Percentiles rank a stretch among this genome's conserved stretches.
phyloP scores from a whole-genome alignment of 1,140 invertebrate species.

The Atta texana region DNA sequence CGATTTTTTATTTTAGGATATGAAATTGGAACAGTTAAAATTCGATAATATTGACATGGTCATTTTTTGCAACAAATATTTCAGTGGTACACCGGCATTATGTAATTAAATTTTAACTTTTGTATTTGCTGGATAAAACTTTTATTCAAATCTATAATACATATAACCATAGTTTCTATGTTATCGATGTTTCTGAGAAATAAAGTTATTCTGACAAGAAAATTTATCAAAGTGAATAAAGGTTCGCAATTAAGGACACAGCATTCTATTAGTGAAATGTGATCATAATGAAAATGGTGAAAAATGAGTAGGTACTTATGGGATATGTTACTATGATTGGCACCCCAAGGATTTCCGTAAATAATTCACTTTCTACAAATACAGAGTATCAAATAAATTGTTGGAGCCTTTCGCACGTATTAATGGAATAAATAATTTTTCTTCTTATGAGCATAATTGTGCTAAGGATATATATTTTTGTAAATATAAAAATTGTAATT shows the following conservation, averaged over 20 bases:
- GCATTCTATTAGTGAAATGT: background rate
- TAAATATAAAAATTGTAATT: background rate
- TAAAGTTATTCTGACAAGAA: background rate
- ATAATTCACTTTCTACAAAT: constrained; percentile 30
- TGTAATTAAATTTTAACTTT: constrained; percentile 14
- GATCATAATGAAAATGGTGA: constrained; percentile 11
- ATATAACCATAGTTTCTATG: background rate
- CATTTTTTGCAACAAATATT: background rate
- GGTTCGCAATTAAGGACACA: constrained; percentile 7
- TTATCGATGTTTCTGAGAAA: background rate
- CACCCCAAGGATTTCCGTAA: constrained; percentile 33
- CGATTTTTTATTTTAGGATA: background rate
- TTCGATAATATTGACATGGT: background rate
- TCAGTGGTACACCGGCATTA: background rate
- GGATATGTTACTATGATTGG: constrained; percentile 58
- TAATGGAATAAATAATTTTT: background rate
- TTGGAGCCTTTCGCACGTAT: background rate
- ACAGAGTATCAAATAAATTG: constrained; percentile 3
- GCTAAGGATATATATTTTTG: constrained; percentile 6
- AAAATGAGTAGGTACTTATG: constrained; percentile 17
- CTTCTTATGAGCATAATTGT: background rate
- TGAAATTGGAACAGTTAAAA: background rate
- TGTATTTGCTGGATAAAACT: background rate
- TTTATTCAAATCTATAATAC: background rate
- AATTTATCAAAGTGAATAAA: background rate